These are phyloP conservation scores for Apodemia hepburni DNA, from an alignment of 2,888 invertebrate genomes.

Conservation along the genomic window DNA sequence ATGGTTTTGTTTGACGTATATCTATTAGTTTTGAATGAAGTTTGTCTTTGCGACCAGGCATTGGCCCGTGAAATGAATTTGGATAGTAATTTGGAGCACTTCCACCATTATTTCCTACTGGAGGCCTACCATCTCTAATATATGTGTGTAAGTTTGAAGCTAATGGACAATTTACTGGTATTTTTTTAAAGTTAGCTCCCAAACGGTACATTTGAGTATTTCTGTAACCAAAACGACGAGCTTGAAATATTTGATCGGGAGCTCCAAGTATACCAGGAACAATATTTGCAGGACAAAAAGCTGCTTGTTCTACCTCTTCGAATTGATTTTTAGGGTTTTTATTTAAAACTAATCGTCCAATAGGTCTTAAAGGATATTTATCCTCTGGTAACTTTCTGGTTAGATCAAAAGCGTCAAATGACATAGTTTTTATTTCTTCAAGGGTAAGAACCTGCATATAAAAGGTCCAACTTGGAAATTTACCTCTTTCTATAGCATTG, in stretches of 20 bases:
- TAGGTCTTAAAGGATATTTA: conserved; percentile 89
- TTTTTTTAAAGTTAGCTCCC: conserved; percentile 92
- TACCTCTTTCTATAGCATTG: conserved; percentile 87
- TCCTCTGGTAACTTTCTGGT: conserved; percentile 90
- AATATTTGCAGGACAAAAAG: conserved; percentile 91
- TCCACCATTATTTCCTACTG: conserved; percentile 87
- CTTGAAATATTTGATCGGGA: conserved; percentile 92
- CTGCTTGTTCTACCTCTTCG: conserved; percentile 87
- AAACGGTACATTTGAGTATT: conserved; percentile 91
- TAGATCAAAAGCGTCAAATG: conserved; percentile 93
- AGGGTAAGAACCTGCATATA: conserved; percentile 91
- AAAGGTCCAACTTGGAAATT: conserved; percentile 87
- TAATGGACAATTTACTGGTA: conserved; percentile 95
- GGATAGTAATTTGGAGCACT: conserved; percentile 36
- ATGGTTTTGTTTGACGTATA: conserved; percentile 84
- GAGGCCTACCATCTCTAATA: conserved; percentile 90
- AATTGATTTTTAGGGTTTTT: conserved; percentile 82
- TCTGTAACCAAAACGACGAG: conserved; percentile 88
- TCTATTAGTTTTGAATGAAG: conserved; percentile 69
- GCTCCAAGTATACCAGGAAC: conserved; percentile 93
- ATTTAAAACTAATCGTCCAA: conserved; percentile 89
- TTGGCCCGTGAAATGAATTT: not conserved
- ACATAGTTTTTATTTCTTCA: conserved; percentile 86
- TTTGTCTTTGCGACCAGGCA: conserved; percentile 50
- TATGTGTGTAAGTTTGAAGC: conserved; percentile 82